A percentile compares a stretch with the other conserved stretches of the same genome.
These are phyloP conservation scores for Centruroides vittatus DNA, from an alignment of 1,140 invertebrate genomes.

Conservation along the genomic window DNA sequence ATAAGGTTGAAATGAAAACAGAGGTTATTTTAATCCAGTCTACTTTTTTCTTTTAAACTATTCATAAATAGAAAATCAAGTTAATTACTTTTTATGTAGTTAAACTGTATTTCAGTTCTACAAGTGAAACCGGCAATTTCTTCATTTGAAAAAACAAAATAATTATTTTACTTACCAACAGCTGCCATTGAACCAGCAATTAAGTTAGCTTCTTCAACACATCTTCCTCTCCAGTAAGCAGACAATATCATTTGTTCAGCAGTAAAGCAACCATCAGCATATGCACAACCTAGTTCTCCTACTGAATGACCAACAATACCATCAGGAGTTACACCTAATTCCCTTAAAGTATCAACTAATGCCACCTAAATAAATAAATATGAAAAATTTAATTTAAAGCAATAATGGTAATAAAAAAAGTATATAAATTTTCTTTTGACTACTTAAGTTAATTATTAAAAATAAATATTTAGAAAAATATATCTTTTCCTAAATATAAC, in stretches of 20 bases:
- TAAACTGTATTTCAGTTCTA: not conserved
- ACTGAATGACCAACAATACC: slow-evolving; percentile 93
- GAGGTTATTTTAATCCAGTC: too few relatives aligned
- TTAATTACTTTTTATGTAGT: too few relatives aligned
- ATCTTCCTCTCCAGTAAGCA: slow-evolving; percentile 80
- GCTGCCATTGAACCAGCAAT: slow-evolving; percentile 68
- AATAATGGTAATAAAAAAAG: not conserved
- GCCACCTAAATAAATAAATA: slow-evolving; percentile 49
- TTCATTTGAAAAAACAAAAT: not conserved
- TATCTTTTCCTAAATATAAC: too few relatives aligned
- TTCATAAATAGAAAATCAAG: too few relatives aligned
- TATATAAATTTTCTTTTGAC: not conserved
- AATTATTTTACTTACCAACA: slow-evolving; percentile 32
- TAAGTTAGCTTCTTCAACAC: slow-evolving; percentile 62
- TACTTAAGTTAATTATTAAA: not conserved
- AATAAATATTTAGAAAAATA: not conserved
- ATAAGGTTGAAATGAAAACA: too few relatives aligned
- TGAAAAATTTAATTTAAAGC: not conserved
- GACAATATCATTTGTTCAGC: slow-evolving; percentile 81
- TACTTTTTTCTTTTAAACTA: too few relatives aligned
- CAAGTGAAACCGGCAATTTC: not conserved
- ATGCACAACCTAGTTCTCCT: slow-evolving; percentile 87
- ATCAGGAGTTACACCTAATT: slow-evolving; percentile 65
- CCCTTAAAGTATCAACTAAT: slow-evolving; percentile 66
- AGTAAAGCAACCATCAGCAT: slow-evolving; percentile 87